Conservation (phyloP, 2,888 invertebrate genomes). For the Eudasyphora cyanicolor region DNA sequence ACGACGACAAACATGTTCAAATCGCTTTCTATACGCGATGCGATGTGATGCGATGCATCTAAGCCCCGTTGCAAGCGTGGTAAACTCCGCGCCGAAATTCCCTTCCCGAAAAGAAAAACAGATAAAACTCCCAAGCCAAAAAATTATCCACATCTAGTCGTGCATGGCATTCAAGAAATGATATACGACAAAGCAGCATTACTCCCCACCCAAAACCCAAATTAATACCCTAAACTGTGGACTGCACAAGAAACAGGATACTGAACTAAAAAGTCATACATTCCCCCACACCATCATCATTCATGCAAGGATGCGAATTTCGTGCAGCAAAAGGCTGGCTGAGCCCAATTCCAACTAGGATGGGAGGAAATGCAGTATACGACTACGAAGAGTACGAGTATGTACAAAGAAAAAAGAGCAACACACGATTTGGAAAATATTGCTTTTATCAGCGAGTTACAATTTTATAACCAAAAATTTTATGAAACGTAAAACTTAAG, state of each 20-base stretch:
- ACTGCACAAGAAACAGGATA: not conserved
- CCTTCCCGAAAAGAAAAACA: too few species aligned
- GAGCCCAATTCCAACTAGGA: too few species aligned
- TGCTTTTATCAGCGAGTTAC: conserved; percentile 66
- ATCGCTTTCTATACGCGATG: conserved; percentile 7
- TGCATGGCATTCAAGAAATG: conserved; percentile 53
- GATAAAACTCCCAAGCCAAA: conserved; percentile 47
- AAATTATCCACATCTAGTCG: conserved; percentile 56
- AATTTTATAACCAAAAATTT: conserved; percentile 74
- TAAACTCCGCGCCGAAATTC: not conserved
- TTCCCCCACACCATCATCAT: not conserved
- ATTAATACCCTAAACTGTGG: too few species aligned
- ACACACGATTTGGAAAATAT: conserved; percentile 66
- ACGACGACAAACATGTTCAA: conserved; percentile 23
- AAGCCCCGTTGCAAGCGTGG: not conserved
- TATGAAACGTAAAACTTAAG: conserved; percentile 78
- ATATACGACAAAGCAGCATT: conserved; percentile 32
- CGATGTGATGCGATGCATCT: not conserved
- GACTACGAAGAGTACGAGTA: too few species aligned
- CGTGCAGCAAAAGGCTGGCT: not conserved
- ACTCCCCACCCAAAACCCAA: too few species aligned
- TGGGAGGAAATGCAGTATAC: too few species aligned
- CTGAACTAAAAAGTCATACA: conserved; percentile 25
- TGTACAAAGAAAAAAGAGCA: too few species aligned
- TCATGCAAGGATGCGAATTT: not conserved